Evolutionary conservation across 2,888 invertebrate genomes (phyloP).

Genomic region (Scrobipalpa atriplicella): DNA sequence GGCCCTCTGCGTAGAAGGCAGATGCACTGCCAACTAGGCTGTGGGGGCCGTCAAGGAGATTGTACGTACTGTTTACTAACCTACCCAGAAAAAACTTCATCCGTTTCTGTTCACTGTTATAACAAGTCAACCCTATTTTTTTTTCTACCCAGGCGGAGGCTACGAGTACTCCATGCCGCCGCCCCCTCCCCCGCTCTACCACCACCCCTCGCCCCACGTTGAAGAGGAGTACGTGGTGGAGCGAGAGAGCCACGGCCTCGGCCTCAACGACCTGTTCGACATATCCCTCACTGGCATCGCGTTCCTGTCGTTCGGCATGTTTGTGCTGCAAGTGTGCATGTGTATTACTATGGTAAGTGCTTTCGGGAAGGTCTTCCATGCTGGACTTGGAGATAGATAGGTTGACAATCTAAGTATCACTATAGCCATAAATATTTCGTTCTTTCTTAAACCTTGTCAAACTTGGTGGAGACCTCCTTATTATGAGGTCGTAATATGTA

Average conservation of each 20-base stretch:
- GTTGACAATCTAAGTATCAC: too few species aligned
- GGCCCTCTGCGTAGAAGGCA: too few species aligned
- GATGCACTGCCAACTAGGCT: too few species aligned
- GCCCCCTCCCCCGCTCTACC: constrained; percentile 74
- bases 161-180: constrained; percentile 77
- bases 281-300: constrained; percentile 91
- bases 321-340: constrained; percentile 90
- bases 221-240: constrained; percentile 62
- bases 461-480: too few species aligned
- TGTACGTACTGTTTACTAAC: too few species aligned
- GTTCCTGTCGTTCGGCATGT: constrained; percentile 91
- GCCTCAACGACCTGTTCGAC: constrained; percentile 89
- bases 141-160: constrained; percentile 58
- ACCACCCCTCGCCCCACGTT: constrained; percentile 51
- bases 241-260: constrained; percentile 82
- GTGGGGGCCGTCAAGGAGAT: too few species aligned
- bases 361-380: too few species aligned
- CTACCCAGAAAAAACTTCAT: too few species aligned
- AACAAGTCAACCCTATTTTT: neutral
- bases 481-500: too few species aligned
- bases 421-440: too few species aligned
- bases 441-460: too few species aligned
- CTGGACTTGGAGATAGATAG: too few species aligned
- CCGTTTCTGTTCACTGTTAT: neutral
- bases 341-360: constrained; percentile 86